Conservation (phyloP, 2,888 invertebrate species). For the Tiliacea citrago region DNA sequence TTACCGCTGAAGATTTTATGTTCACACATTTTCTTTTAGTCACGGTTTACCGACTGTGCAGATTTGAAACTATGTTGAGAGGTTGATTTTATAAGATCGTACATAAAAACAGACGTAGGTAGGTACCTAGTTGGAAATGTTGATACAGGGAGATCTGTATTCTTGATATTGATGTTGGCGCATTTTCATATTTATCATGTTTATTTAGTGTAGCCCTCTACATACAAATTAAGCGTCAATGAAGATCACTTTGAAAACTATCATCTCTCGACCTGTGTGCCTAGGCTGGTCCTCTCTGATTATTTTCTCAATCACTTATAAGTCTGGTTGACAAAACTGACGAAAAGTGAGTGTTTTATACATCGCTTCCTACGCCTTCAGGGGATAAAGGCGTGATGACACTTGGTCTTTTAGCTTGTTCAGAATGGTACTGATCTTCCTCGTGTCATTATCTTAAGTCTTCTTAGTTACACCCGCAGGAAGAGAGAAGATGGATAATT, state of each 20-base stretch:
- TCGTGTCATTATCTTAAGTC: not conserved
- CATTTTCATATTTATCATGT: no score
- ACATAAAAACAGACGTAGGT: constrained; percentile 10
- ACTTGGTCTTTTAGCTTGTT: not conserved
- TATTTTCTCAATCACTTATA: not conserved
- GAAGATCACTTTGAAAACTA: not conserved
- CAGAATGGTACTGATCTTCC: not conserved
- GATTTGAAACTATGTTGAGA: not conserved
- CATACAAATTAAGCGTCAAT: not conserved
- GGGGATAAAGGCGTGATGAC: not conserved
- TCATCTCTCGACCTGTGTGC: not conserved
- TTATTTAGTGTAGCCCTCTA: no score
- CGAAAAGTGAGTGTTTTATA: not conserved
- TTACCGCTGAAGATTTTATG: not conserved
- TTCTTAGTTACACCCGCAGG: not conserved
- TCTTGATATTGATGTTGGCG: constrained; percentile 23
- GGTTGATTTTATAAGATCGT: constrained; percentile 16
- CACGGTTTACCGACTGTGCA: not conserved
- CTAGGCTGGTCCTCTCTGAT: not conserved
- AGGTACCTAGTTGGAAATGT: constrained; percentile 3
- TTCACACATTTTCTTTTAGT: not conserved
- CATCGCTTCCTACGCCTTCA: no score
- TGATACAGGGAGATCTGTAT: constrained; percentile 11
- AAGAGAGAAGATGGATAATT: not conserved
- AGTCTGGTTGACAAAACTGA: not conserved